A percentile compares a stretch with the other conserved stretches of the same genome.
phyloP scores from a whole-genome alignment of 2,888 invertebrate species.

The Stomorhina lunata region DNA sequence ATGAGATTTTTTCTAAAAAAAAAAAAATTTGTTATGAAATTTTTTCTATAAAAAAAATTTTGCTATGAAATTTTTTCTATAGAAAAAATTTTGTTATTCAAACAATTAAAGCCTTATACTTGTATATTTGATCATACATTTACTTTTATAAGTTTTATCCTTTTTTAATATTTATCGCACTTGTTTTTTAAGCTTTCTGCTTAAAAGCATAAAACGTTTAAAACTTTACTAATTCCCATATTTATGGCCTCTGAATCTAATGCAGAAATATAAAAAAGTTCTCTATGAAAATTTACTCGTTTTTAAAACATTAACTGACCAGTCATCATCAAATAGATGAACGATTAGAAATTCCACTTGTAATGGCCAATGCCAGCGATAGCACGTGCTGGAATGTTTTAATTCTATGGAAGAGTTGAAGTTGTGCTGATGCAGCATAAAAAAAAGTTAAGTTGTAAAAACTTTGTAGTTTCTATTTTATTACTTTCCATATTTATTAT shows the following conservation, averaged over 20 bases:
- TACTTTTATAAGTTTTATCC: neutral
- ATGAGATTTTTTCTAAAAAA: too few species aligned
- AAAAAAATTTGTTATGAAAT: too few species aligned
- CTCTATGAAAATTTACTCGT: conserved; percentile 7
- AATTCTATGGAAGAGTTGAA: conserved; percentile 10
- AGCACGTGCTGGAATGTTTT: conserved; percentile 5
- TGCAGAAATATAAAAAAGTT: conserved; percentile 29
- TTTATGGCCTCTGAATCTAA: conserved; percentile 18
- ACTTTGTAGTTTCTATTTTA: conserved; percentile 5
- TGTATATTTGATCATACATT: too few species aligned
- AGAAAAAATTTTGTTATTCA: too few species aligned
- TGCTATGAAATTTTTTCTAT: too few species aligned
- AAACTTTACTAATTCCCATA: conserved; percentile 33
- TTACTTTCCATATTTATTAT: neutral
- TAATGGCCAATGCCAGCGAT: neutral
- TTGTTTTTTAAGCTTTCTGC: neutral
- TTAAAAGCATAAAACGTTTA: neutral
- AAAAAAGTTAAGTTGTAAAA: conserved; percentile 20
- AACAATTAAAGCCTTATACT: too few species aligned
- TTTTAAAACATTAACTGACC: conserved; percentile 35
- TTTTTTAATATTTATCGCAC: conserved; percentile 3
- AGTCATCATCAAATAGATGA: conserved; percentile 31
- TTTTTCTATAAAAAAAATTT: too few species aligned
- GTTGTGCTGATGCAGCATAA: conserved; percentile 45
- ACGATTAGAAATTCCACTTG: conserved; percentile 35